Conservation (phyloP, 2,888 invertebrate genomes). For the Bruchidius siliquastri region DNA sequence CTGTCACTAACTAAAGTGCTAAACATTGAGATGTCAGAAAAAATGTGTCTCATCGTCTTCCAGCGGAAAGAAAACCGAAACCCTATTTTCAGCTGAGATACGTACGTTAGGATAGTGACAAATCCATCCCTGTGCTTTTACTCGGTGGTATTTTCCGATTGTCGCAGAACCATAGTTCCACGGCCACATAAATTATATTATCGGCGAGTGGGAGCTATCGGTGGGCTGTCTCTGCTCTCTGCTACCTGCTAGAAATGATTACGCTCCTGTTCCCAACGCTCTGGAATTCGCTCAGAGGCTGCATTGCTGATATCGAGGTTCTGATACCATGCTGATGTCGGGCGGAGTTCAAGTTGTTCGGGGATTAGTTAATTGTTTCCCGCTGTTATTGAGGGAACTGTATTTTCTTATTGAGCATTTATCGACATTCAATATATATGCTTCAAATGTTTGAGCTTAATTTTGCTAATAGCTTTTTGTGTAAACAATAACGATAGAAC, state of each 20-base stretch:
- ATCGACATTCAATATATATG: too few species aligned
- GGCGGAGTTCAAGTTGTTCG: neutral
- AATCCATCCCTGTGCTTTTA: neutral
- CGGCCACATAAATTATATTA: neutral
- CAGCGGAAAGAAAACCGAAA: too few species aligned
- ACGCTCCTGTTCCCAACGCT: neutral
- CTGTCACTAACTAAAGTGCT: too few species aligned
- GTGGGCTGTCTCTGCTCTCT: neutral
- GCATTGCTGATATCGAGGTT: neutral
- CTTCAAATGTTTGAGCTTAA: too few species aligned
- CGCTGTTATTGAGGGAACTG: neutral
- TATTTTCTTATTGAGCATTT: too few species aligned
- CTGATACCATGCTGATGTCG: neutral
- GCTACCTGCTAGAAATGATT: neutral
- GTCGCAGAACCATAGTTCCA: neutral
- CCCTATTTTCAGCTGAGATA: too few species aligned
- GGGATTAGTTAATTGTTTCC: neutral
- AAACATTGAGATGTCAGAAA: too few species aligned
- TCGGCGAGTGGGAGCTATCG: neutral
- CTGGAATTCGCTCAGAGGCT: neutral
- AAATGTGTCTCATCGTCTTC: too few species aligned
- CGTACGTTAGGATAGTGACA: neutral
- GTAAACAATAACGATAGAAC: too few species aligned
- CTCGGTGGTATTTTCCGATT: neutral
- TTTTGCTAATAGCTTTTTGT: too few species aligned